These are phyloP conservation scores for Epirrhoe tristata DNA, from an alignment of 2,888 invertebrate species.

Conservation along the genomic window DNA sequence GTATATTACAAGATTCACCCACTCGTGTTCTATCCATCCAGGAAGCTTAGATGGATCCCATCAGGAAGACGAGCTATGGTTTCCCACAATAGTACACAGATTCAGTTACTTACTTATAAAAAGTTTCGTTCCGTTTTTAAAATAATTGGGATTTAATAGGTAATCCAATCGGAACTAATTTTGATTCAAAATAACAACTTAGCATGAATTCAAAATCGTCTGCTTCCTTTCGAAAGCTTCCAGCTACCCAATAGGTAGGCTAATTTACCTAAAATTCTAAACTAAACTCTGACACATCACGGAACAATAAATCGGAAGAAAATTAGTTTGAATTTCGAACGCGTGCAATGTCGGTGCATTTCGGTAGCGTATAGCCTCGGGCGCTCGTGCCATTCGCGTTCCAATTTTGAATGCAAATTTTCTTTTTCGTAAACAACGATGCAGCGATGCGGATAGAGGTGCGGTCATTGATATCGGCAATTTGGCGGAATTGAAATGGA, in stretches of 20 bases:
- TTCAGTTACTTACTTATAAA: neutral
- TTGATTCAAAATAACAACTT: slow-evolving; percentile 16
- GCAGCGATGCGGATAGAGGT: slow-evolving; percentile 25
- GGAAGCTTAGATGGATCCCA: slow-evolving; percentile 19
- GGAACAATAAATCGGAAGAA: slow-evolving; percentile 36
- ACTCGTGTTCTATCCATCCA: slow-evolving; percentile 4
- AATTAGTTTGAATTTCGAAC: slow-evolving; percentile 42
- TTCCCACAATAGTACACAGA: neutral
- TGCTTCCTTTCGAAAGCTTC: slow-evolving; percentile 43
- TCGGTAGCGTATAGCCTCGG: slow-evolving; percentile 75
- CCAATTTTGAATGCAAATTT: slow-evolving; percentile 82
- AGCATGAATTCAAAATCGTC: slow-evolving; percentile 37
- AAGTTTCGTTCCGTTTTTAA: slow-evolving; percentile 3
- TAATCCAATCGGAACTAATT: slow-evolving; percentile 32
- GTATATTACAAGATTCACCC: slow-evolving; percentile 23
- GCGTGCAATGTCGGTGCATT: slow-evolving; percentile 56
- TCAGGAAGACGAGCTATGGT: slow-evolving; percentile 23
- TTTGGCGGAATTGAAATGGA: too few species aligned
- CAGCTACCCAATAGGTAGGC: slow-evolving; percentile 36
- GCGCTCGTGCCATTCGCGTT: slow-evolving; percentile 80
- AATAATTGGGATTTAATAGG: slow-evolving; percentile 1
- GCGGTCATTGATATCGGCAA: slow-evolving; percentile 40
- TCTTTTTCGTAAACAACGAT: slow-evolving; percentile 62
- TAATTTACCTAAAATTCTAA: slow-evolving; percentile 14
- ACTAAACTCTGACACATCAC: slow-evolving; percentile 26